phyloP scores from a whole-genome alignment of 2,113 vertebrate species.

The Canis aureus region DNA sequence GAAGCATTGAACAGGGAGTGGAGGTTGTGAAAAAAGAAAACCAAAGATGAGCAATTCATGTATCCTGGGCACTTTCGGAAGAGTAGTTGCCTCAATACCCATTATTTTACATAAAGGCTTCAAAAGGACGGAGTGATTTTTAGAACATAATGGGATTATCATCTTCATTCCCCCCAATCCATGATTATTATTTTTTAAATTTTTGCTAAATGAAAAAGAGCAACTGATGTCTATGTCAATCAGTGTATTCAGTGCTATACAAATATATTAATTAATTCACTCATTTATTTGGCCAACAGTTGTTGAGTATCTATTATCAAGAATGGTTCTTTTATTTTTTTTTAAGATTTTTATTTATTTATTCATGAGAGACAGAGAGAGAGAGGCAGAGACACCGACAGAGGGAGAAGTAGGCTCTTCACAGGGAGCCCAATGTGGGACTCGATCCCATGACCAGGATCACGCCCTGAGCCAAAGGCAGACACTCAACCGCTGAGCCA shows the following conservation, averaged over 20 bases:
- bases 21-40: neutral
- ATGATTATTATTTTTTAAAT: neutral
- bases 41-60: neutral
- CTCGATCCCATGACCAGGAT: no score
- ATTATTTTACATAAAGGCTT: neutral
- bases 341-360: no score
- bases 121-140: neutral
- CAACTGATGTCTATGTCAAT: neutral
- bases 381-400: no score
- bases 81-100: neutral
- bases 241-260: neutral
- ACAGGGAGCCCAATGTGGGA: no score
- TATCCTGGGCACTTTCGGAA: neutral
- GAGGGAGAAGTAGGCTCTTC: no score
- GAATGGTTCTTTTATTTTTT: neutral
- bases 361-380: no score
- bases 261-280: neutral
- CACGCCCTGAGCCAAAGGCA: no score
- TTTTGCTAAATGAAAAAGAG: neutral
- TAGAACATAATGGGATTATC: neutral
- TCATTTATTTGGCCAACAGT: neutral
- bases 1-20: neutral
- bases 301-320: neutral
- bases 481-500: no score
- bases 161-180: neutral